These are phyloP conservation scores for Pseudorhiza aurosa DNA, from an alignment of 30 jellyfish, hydroid and myxozoan species.

Conservation along the genomic window DNA sequence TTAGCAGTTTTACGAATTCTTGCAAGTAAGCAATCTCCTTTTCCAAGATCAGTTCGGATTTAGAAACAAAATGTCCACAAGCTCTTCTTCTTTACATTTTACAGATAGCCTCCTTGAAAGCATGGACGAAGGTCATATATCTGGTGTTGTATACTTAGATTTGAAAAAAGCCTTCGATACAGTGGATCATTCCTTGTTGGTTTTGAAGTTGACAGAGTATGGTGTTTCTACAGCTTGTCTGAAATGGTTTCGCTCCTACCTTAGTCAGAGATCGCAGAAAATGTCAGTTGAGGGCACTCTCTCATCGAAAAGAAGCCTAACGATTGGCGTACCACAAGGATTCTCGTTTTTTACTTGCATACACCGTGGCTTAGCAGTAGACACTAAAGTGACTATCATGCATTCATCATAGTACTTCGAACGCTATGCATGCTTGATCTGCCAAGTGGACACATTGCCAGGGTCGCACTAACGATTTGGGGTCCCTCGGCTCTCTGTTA, in stretches of 20 bases:
- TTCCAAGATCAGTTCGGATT: constrained; percentile 43
- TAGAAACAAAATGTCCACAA: constrained; percentile 47
- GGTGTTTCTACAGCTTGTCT: constrained; percentile 68
- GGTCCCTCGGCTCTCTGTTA: no score
- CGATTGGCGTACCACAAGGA: constrained; percentile 70
- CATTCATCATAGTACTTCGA: no score
- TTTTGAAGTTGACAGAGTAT: constrained; percentile 58
- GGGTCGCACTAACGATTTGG: no score
- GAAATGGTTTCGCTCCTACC: constrained; percentile 71
- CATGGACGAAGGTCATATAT: constrained; percentile 77
- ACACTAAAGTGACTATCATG: no score
- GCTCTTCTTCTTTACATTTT: constrained; percentile 65
- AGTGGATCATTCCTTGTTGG: constrained; percentile 61
- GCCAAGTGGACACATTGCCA: no score
- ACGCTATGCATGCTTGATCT: no score
- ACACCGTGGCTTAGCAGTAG: no score
- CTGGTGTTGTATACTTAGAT: constrained; percentile 59
- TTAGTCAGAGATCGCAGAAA: constrained; percentile 77
- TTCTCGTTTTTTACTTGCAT: no score
- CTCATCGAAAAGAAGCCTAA: constrained; percentile 59
- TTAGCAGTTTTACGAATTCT: constrained; percentile 57
- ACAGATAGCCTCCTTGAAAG: constrained; percentile 70
- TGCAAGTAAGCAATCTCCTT: constrained; percentile 49
- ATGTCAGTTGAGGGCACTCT: constrained; percentile 72
- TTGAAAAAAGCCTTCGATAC: constrained; percentile 71